Base-by-base conservation (phyloP, 1,140 invertebrate species). In the Bombus terrestris region DNA sequence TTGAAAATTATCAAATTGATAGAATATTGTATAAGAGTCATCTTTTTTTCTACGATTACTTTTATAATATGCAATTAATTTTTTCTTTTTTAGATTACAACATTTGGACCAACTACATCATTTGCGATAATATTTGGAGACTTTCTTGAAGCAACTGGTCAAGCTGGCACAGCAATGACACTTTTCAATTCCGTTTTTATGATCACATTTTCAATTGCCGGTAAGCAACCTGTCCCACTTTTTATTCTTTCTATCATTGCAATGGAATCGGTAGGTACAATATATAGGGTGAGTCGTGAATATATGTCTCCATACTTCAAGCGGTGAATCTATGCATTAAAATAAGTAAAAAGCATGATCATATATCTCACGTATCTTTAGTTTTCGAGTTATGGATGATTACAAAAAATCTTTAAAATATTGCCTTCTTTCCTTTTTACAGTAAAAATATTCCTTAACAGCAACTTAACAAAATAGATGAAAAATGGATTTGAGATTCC, bases 171-270 rank as follows among this genome's bases (percentile, higher is more conserved):
- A 28, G 92, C 92, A 1, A 92, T 92, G 53, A 95, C 94, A 9
- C 88, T 94, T 71, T 90, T 94, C n/a, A 95, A 95, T 89, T 94
- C 95, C 1, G 57, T 94, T n/a, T 95, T 95, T 68, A 95, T 94
- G 90, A 87, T 95, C 10, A 93, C 91, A 82, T 95, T 90, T 66
- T 95, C 94, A 6, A 78, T 93, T 25, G 92, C 94, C 80, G 92
- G 95, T 95, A 92, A 92, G 90, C 62, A 53, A 1, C 47, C 47
- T 53, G 8, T 25, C 1, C 32, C 8, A 12, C 5, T 47, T 32
- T 28, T 5, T 35, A n/a, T 75, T 35, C 18, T 53, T 22, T 22
- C 18, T 53, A 53, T 53, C 18, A n/a, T n/a, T n/a, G n/a, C n/a
- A 53, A 53, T 53, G 18, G 47, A 53, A 53, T 53, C 18, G 5